A percentile compares a stretch with the other conserved stretches of the same genome.
Conservation (phyloP, 2,113 vertebrate species). For the Anoura caudifer region DNA sequence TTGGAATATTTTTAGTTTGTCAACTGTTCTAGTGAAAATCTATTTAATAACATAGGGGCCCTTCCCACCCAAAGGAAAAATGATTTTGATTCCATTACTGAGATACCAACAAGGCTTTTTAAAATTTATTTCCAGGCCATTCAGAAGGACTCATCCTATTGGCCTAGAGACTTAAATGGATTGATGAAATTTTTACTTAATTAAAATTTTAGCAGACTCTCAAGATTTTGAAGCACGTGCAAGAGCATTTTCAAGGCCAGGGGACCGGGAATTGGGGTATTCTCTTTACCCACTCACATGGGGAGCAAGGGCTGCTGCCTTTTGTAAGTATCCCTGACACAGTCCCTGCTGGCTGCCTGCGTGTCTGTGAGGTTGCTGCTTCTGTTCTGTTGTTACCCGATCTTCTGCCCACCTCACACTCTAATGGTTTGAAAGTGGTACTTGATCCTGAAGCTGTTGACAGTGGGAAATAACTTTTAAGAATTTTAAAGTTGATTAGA, state of each 20-base stretch:
- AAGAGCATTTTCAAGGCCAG: background rate
- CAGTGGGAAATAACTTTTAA: background rate
- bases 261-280: no score
- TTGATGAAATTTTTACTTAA: background rate
- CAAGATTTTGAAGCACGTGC: background rate
- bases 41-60: background rate
- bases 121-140: background rate
- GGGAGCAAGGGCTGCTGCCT: no score
- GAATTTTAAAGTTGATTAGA: slow-evolving; percentile 7
- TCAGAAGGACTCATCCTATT: background rate
- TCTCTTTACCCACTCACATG: no score
- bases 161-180: background rate
- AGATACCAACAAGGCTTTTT: background rate
- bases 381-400: background rate
- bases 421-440: background rate
- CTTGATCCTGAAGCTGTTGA: background rate
- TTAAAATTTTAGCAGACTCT: background rate
- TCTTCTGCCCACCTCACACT: background rate
- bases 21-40: background rate
- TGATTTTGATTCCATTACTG: background rate
- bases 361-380: background rate
- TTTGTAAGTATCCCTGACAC: fast-evolving
- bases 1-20: background rate
- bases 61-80: background rate
- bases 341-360: background rate